Evolutionary conservation across 2,888 invertebrate genomes (phyloP).

Genomic region (Oscheius myriophilus): DNA sequence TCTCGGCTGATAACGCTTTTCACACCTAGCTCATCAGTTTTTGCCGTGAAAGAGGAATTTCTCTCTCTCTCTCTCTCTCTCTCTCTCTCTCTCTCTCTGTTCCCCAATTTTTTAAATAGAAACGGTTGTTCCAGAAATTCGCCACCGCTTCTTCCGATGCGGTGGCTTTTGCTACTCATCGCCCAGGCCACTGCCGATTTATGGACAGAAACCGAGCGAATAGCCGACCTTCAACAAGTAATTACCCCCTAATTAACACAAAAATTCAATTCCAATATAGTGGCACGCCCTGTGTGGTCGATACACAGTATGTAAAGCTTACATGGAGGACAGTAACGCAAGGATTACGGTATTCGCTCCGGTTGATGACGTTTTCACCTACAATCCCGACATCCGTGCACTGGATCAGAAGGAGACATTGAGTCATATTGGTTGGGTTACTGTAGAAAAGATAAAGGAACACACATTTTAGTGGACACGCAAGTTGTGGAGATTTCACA

Average conservation of each 20-base stretch:
- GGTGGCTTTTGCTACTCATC: slow-evolving; percentile 30
- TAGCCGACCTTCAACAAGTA: slow-evolving; percentile 68
- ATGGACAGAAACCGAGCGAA: slow-evolving; percentile 68
- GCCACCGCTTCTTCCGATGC: slow-evolving; percentile 4
- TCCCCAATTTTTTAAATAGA: too few relatives aligned
- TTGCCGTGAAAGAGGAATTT: neutral
- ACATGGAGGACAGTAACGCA: slow-evolving; percentile 70
- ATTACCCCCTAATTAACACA: neutral
- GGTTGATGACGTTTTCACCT: slow-evolving; percentile 70
- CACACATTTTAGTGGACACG: slow-evolving; percentile 62
- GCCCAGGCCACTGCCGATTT: slow-evolving; percentile 46
- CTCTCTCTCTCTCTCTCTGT: neutral
- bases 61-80: neutral
- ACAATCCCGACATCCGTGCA: slow-evolving; percentile 69
- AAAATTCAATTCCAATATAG: slow-evolving; percentile 39
- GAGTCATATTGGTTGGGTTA: slow-evolving; percentile 65
- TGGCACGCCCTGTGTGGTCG: slow-evolving; percentile 66
- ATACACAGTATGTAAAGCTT: slow-evolving; percentile 66
- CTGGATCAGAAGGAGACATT: slow-evolving; percentile 69
- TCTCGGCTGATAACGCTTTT: too few relatives aligned
- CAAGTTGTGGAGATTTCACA: slow-evolving; percentile 67
- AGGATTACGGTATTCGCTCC: slow-evolving; percentile 68
- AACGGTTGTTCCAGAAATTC: too few relatives aligned
- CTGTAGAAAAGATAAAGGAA: neutral
- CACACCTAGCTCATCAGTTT: too few relatives aligned